Percentiles rank a stretch among this genome's conserved stretches.
phyloP scores from a whole-genome alignment of 2,888 invertebrate genomes.

The Spodoptera littoralis region DNA sequence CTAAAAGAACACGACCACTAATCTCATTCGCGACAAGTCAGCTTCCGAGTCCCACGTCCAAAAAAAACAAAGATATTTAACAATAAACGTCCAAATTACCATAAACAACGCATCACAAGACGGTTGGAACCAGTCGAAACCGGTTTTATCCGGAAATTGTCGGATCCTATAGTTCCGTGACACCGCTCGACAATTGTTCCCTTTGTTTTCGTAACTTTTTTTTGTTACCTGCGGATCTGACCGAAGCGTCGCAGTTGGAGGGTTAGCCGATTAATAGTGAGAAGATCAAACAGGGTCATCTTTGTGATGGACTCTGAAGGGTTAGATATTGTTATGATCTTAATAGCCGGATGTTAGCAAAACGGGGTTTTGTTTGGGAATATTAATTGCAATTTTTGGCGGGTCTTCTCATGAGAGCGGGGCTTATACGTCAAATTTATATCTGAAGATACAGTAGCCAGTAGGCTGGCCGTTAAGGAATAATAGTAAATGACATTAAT shows the following conservation, averaged over 20 bases:
- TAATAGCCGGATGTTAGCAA: constrained; percentile 69
- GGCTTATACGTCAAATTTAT: background rate
- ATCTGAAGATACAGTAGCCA: too few species aligned
- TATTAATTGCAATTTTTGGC: constrained; percentile 47
- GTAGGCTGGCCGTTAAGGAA: too few species aligned
- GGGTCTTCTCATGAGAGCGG: constrained; percentile 40
- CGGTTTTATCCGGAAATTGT: constrained; percentile 81
- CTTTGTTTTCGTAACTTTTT: constrained; percentile 79
- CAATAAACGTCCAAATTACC: constrained; percentile 86
- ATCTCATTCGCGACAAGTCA: constrained; percentile 71
- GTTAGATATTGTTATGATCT: constrained; percentile 64
- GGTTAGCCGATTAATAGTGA: constrained; percentile 75
- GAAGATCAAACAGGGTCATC: constrained; percentile 67
- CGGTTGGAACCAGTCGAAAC: constrained; percentile 70
- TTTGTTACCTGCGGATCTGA: constrained; percentile 70
- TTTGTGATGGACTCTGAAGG: constrained; percentile 71
- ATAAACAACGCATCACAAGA: constrained; percentile 86
- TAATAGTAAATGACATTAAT: too few species aligned
- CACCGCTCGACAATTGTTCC: constrained; percentile 79
- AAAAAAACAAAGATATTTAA: constrained; percentile 68
- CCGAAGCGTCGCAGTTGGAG: constrained; percentile 64
- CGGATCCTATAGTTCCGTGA: constrained; percentile 77
- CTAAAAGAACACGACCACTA: constrained; percentile 72
- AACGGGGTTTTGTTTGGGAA: constrained; percentile 57
- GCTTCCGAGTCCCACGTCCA: constrained; percentile 77